Conservation (phyloP, 2,113 vertebrate genomes). For the Raja brachyura region DNA sequence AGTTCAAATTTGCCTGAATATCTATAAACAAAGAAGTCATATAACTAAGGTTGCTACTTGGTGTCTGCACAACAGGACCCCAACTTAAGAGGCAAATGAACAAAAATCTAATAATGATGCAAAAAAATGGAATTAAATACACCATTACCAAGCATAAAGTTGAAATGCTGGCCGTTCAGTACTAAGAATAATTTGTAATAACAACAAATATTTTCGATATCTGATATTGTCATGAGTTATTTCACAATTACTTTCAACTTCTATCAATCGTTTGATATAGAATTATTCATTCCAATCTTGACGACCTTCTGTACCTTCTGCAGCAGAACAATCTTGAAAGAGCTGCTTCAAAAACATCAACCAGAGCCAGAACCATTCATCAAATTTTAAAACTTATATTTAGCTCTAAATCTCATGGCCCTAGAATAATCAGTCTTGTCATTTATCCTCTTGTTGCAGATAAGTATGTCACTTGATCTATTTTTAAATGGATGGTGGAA, state of each 20-base stretch:
- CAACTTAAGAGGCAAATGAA: neutral
- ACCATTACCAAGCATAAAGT: neutral
- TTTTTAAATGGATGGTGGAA: neutral
- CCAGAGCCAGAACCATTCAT: neutral
- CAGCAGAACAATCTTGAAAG: slow-evolving; percentile 15
- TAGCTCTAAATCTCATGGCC: slow-evolving; percentile 6
- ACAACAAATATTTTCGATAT: neutral
- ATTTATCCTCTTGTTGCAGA: slow-evolving; percentile 21
- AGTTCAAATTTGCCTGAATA: too few relatives aligned
- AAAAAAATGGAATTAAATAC: neutral
- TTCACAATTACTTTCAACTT: neutral
- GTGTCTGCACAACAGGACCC: neutral
- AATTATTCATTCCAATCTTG: neutral
- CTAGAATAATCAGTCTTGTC: neutral
- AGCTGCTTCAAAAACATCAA: neutral
- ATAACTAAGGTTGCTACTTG: neutral
- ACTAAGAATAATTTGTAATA: neutral
- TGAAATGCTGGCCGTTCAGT: neutral
- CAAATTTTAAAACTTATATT: slow-evolving; percentile 13
- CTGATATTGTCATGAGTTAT: neutral
- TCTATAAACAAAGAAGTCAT: neutral
- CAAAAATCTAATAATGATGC: neutral
- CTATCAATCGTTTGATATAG: neutral
- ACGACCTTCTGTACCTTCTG: neutral
- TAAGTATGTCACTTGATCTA: slow-evolving; percentile 16